Evolutionary conservation across 2,888 invertebrate species (phyloP).

Genomic region (Meteorus colon): DNA sequence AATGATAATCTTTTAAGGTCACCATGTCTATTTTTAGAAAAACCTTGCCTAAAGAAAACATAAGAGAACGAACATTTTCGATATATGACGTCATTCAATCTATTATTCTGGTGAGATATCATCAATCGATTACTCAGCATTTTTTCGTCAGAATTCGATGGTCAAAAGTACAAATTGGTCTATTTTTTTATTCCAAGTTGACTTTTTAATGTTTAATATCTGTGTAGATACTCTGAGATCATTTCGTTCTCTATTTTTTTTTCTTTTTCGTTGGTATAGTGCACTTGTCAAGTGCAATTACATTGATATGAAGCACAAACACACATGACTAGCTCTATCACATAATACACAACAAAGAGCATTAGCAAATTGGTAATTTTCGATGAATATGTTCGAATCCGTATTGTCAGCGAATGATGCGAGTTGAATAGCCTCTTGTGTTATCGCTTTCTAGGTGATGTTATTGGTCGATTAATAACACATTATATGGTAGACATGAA

Average conservation of each 20-base stretch:
- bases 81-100: too few relatives aligned
- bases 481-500: too few relatives aligned
- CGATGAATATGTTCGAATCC: background rate
- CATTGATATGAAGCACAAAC: background rate
- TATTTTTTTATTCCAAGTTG: too few relatives aligned
- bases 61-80: too few relatives aligned
- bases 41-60: too few relatives aligned
- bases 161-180: too few relatives aligned
- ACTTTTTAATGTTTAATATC: background rate
- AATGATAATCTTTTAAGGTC: background rate
- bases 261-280: background rate
- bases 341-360: background rate
- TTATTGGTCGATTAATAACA: too few relatives aligned
- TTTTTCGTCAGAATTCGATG: too few relatives aligned
- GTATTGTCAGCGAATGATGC: background rate
- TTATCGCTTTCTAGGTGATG: too few relatives aligned
- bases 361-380: conserved; percentile 14
- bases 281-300: background rate
- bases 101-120: too few relatives aligned
- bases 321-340: background rate
- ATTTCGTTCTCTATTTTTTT: background rate
- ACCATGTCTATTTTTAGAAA: background rate
- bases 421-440: background rate
- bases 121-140: too few relatives aligned
- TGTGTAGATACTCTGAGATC: background rate